Base-by-base conservation (phyloP, 2,888 invertebrate genomes). In the Caenorhabditis panamensis region DNA sequence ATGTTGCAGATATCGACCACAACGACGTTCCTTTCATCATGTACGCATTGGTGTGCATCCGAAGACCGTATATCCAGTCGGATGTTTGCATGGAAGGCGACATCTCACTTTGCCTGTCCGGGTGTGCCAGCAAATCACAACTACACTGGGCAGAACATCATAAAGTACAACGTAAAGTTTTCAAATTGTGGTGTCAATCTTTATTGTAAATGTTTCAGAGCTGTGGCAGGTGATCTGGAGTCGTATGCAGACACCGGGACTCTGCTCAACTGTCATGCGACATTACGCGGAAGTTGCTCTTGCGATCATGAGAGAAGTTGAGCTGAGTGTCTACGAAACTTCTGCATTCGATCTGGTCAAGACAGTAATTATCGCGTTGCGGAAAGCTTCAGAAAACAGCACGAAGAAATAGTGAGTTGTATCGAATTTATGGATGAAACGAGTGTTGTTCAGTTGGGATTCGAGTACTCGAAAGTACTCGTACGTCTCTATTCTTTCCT, bases 201-300 rank as follows among this genome's bases (percentile, higher is more conserved):
- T 22, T 4, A 13, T 44, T 20, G 5, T 41, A n/a, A n/a, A n/a
- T 9, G 31, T 37, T 59, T 44, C 47, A 68, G 59, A 20, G 16
- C 31, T 77, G 4, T 77, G 77, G 77, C 36, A 69, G 1, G 58
- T 62, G 18, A 59, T 64, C 5, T 77, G 69, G 69, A 22, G 5
- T 4, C 56, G 77, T 11, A 51, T 77, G 63, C 18, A 5, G 24
- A 61, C 13, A 16, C 47, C 0, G 2, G 6, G 0, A 6, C 58
- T 1, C 22, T 53, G 2, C 51, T 58, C n/a, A 20, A 16, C 41
- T 3, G n/a, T 41, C 5, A 8, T 73, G 51, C 58, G 53, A n/a
- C 36, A 58, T 24, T 73, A 73, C 24, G 51, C 59, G 16, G 73
- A 73, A 11, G 3, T 59, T 51, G 73, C 73, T 8, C 64, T 66